Evolutionary conservation across 2,888 invertebrate genomes (phyloP), one percentile per base, ranked within the genome.

Genomic region (Himalopsyche kuldschensis): DNA sequence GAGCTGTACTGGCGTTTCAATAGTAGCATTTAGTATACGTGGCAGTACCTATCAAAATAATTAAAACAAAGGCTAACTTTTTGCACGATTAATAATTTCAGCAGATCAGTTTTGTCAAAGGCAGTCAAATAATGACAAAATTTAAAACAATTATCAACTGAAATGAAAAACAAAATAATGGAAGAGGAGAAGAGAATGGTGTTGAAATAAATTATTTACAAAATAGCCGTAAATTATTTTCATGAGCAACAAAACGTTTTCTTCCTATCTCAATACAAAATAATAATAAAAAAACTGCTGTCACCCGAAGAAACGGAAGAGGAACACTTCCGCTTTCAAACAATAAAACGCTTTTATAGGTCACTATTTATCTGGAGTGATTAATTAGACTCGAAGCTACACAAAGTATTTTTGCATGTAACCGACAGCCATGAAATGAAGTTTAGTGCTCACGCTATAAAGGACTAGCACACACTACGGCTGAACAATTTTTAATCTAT

Each of bases 301-400:
- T 55, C 55, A 55, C 55, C 55, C 55, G 20, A 55, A 55, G 55
- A 55, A 55, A 20, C 35, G 41, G 75, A 46, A 63, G 27, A 27
- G 24, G 78, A 46, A 69, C 75, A 78, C 63, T 78, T 63, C 82
- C 55, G 55, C 31, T 55, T 24, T 20, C 69, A 47, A 48, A 82
- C 78, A 82, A 82, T 78, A 82, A 78, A 78, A 55, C 27, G 78
- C 82, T 78, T 81, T 78, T 82, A 82, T 82, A 79, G 82, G 69
- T 75, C 55, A 82, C 82, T 78, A 82, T 82, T 82, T 82, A 82
- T 79, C 78, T 82, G 47, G 75, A 79, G 82, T 82, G 82, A 82
- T 82, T 82, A 82, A 82, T 82, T 82, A 82, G 82, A 32, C 55
- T 24, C 10, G 24, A 4, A 55, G 82, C 77, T 46, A 75, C 47